These are phyloP conservation scores for Anguilla marmorata DNA, from an alignment of 2,797 vertebrate species.

Conservation along the genomic window DNA sequence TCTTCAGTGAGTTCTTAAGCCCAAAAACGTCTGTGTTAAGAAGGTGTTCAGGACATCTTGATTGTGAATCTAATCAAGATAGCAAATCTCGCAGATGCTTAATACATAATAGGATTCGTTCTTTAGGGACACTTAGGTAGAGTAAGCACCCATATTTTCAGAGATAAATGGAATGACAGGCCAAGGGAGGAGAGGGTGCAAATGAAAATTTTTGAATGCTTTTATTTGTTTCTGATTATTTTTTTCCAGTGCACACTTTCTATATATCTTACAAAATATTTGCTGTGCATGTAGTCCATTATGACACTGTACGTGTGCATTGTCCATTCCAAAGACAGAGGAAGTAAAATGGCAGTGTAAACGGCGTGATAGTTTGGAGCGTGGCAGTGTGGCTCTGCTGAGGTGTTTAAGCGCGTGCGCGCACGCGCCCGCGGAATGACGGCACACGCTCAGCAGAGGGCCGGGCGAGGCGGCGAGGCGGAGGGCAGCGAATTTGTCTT, in stretches of 20 bases:
- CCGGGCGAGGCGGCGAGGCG: slow-evolving; percentile 51
- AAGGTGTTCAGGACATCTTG: neutral
- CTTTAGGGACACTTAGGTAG: neutral
- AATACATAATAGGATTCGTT: neutral
- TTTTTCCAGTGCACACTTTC: neutral
- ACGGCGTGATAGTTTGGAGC: neutral
- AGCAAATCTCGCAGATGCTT: neutral
- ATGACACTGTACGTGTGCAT: neutral
- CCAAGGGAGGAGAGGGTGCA: neutral
- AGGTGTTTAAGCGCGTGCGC: neutral
- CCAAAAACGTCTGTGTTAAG: neutral
- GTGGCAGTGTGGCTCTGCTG: neutral
- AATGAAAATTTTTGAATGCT: neutral
- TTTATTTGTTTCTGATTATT: slow-evolving; percentile 8
- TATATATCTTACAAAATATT: neutral
- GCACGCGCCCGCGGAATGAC: slow-evolving; percentile 10
- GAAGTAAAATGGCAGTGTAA: neutral
- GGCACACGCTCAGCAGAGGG: slow-evolving; percentile 22
- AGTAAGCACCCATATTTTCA: neutral
- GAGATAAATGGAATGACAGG: neutral
- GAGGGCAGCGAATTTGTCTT: slow-evolving; percentile 56
- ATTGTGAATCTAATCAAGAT: neutral
- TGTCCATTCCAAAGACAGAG: neutral
- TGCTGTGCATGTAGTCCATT: neutral
- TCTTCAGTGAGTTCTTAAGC: neutral